Base-by-base conservation (phyloP, 2,888 invertebrate species). In the Drosophila niveifrons region DNA sequence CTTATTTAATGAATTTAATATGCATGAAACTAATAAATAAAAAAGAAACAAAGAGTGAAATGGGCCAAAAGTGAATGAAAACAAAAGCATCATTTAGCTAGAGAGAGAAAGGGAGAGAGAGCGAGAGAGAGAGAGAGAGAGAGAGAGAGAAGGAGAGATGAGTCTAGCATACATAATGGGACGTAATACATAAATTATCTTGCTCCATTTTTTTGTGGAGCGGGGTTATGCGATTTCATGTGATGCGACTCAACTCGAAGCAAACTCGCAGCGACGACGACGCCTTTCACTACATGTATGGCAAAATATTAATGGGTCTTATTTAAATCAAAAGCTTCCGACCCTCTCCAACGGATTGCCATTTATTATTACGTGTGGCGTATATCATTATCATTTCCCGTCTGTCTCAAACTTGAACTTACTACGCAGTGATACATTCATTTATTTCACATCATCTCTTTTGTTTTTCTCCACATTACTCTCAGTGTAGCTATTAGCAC, bases 241-340 rank as follows among this genome's bases (percentile, higher is more conserved):
- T 43, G 57, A 46, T 31, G 31, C 31, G 31, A 31, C 31, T 31
- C 31, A 2, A 31, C 8, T 31, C 10, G 31, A 7, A 2, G 8
- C 31, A 10, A 10, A 31, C 31, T 31, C 10, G 10, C 8, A 18
- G 44, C 10, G 17, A 43, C 65, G 17, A 43, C 65, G 61, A 65
- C 73, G 74, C 74, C 74, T 74, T 75, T 75, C 63, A 75, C 71
- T 61, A 13, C 50, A 28, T 48, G 58, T 46, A 28, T 48, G 58
- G 23, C 61, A 53, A 68, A 65, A 56, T 51, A 66, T 65, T 56
- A 74, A 69, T 74, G 73, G 73, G 28, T 41, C 58, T 65, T 55
- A 65, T 68, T 74, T 72, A 58, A 62, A 67, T 50, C 72, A 48
- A 59, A 61, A 53, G 23, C 23, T 29, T 18, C 53, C 64, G 61